phyloP scores from a whole-genome alignment of 2,113 vertebrate genomes.

The Gnathonemus longibarbis region DNA sequence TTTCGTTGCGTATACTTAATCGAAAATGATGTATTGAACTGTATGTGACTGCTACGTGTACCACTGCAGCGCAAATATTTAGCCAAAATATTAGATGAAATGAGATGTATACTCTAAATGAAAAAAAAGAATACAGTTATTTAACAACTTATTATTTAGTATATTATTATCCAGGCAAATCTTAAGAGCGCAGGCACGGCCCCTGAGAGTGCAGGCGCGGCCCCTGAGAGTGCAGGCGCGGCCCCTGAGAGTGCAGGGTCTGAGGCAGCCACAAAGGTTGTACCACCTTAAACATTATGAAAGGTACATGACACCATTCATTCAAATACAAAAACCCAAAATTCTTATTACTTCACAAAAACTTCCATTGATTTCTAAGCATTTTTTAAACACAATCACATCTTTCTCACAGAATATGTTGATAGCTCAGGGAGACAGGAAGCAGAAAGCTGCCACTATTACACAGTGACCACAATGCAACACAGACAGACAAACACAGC shows the following conservation, averaged over 20 bases:
- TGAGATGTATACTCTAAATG: background rate
- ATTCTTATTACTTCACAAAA: background rate
- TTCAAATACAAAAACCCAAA: background rate
- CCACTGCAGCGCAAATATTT: background rate
- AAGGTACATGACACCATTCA: background rate
- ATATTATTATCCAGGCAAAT: background rate
- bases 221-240: too few relatives aligned
- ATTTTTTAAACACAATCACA: background rate
- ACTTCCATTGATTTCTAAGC: background rate
- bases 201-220: too few relatives aligned
- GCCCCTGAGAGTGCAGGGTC: background rate
- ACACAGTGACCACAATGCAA: background rate
- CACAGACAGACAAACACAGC: background rate
- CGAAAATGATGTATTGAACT: background rate
- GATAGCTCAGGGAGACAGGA: background rate
- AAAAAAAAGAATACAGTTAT: background rate
- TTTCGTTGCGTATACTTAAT: background rate
- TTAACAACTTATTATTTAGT: background rate
- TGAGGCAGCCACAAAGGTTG: background rate
- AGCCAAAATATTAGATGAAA: background rate
- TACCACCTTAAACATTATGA: background rate
- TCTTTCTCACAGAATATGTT: background rate
- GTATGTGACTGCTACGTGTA: background rate
- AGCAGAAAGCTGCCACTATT: conserved; percentile 2
- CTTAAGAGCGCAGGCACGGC: background rate